phyloP scores from a whole-genome alignment of 2,113 vertebrate species.

The Bos javanicus region DNA sequence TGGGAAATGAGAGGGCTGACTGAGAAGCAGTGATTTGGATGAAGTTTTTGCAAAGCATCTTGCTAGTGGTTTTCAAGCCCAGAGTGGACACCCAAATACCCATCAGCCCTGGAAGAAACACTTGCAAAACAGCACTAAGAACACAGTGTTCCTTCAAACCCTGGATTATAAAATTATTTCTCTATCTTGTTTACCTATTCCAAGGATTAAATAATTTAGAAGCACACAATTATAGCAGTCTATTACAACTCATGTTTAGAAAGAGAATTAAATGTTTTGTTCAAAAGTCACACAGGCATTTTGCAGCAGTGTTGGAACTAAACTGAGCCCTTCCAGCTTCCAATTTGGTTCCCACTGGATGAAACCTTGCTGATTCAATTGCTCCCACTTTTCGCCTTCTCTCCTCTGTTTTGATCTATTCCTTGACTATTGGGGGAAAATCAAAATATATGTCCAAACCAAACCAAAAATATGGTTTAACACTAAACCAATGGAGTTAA shows the following conservation, averaged over 20 bases:
- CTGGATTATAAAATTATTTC: conserved; percentile 4
- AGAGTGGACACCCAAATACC: background rate
- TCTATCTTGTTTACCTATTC: conserved; percentile 25
- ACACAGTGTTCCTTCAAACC: conserved; percentile 30
- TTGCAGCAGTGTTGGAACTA: background rate
- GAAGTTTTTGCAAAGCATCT: background rate
- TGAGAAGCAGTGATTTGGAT: background rate
- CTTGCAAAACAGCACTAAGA: background rate
- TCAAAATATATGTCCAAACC: background rate
- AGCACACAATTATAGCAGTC: background rate
- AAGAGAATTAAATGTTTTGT: background rate
- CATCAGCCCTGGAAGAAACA: background rate
- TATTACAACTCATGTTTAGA: conserved; percentile 15
- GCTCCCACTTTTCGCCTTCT: background rate
- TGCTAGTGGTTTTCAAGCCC: background rate
- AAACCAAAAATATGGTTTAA: background rate
- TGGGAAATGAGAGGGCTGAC: background rate
- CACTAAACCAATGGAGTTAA: background rate
- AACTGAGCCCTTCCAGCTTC: background rate
- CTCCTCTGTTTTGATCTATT: background rate
- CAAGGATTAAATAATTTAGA: conserved; percentile 21
- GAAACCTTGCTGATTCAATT: background rate
- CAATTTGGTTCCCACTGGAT: background rate
- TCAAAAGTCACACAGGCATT: background rate
- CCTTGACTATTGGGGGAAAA: background rate